Base-by-base conservation (phyloP, 92 coral and sea anemone genomes). In the Porites evermanni region DNA sequence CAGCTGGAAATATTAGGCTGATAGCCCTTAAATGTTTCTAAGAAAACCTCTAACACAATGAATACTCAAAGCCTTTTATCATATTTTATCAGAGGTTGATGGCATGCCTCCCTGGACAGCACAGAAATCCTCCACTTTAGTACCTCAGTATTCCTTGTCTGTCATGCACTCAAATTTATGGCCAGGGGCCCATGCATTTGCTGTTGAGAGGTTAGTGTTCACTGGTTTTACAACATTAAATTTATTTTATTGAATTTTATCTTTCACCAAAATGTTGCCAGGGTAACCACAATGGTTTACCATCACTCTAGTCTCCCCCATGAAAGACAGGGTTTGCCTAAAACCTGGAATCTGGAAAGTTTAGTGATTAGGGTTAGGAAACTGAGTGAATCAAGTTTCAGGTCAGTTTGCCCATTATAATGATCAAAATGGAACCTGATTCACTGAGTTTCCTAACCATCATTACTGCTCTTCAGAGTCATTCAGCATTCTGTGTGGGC, bases 101-200 rank as follows among this genome's bases (percentile, higher is more conserved):
- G 88, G 93, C 16, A 93, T 95, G 92, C 98, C 98, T 23, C 95
- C 99, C 8, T 97, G 99, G 99, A 88, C 99, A 32, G 90, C 94
- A 51, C 90, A 88, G 86, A 95, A 91, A 80, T 92, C 98, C 14
- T 96, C 99, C 7, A 90, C 80, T 50, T 86, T 97, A 65, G 90
- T 97, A 16, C 93, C 97, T 44, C 99, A 97, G 87, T 96, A 97
- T 82, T 89, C 99, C 13, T 77, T 97, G 53, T 91, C 98, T 77
- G 94, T 97, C 12, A 84, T 97, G 88, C 99, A 95, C 89, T 93
- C 98, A 64, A 97, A 95, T 79, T 86, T 91, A 53, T 97, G 99
- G 99, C 99, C 99, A 80, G 99, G 99, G 47, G 98, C 97, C 13
- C 99, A 97, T 91, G 95, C 98, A 68, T 97, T 97, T 90, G 98